These are phyloP conservation scores for Schizaphis graminum DNA, from an alignment of 2,888 invertebrate species.

Conservation along the genomic window DNA sequence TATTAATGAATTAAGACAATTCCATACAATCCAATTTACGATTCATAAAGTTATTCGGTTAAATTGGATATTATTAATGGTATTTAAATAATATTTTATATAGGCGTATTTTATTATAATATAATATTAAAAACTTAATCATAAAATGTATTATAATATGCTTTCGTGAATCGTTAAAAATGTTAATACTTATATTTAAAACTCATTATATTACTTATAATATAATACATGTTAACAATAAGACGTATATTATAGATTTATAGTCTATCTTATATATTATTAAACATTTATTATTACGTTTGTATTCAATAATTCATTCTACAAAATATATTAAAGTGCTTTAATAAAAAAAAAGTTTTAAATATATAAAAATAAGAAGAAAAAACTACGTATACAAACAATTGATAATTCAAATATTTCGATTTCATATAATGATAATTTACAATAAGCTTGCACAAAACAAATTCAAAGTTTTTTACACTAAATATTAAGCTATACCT, in stretches of 20 bases:
- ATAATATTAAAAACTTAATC: too few relatives aligned
- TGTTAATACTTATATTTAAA: not conserved
- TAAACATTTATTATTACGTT: not conserved
- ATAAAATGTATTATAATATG: not conserved
- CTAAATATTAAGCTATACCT: not conserved
- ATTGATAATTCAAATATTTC: not conserved
- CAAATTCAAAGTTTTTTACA: not conserved
- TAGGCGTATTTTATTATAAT: too few relatives aligned
- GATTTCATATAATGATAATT: not conserved
- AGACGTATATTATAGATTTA: not conserved
- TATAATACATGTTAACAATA: not conserved
- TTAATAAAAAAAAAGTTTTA: not conserved
- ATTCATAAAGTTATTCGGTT: not conserved
- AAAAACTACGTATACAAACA: not conserved
- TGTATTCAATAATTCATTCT: not conserved
- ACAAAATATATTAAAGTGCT: not conserved
- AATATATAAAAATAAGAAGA: not conserved
- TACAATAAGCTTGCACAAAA: not conserved
- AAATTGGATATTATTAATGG: not conserved
- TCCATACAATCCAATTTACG: not conserved
- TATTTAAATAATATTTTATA: not conserved
- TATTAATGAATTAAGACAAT: not conserved
- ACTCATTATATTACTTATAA: not conserved
- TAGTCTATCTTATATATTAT: not conserved
- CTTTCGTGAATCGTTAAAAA: not conserved